A percentile compares a stretch with the other conserved stretches of the same genome.
These are phyloP conservation scores for Morus bassanus DNA, from an alignment of 2,797 vertebrate genomes.

Conservation along the genomic window DNA sequence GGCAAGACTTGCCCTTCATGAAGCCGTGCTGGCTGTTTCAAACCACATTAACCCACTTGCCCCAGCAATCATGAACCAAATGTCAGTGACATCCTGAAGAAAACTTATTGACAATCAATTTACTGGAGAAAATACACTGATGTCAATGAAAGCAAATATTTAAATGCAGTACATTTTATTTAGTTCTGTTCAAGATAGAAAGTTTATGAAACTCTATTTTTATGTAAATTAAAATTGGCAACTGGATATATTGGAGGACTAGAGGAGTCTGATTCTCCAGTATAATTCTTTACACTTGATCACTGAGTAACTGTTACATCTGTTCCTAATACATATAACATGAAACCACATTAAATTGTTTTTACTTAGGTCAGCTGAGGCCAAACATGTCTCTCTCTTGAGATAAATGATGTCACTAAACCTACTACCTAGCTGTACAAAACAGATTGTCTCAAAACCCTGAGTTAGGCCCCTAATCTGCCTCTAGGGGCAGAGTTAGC, in stretches of 20 bases:
- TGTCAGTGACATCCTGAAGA: background rate
- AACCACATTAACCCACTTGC: background rate
- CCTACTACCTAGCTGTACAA: background rate
- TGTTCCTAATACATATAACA: background rate
- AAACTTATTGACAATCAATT: background rate
- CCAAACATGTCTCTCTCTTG: background rate
- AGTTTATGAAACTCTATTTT: background rate
- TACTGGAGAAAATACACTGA: background rate
- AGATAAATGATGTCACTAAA: background rate
- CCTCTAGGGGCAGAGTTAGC: background rate
- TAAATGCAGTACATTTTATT: background rate
- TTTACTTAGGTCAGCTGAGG: background rate
- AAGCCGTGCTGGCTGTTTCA: background rate
- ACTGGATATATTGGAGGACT: background rate
- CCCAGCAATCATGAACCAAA: background rate
- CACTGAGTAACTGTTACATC: background rate
- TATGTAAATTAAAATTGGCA: background rate
- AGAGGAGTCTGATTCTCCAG: background rate
- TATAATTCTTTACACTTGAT: background rate
- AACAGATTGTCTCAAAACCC: background rate
- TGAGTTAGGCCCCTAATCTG: background rate
- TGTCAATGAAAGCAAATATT: background rate
- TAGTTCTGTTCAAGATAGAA: background rate
- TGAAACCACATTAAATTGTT: background rate
- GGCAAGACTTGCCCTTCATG: background rate